Evolutionary conservation across 2,797 vertebrate genomes (phyloP), one percentile per base, ranked within the genome.

Genomic region (Sus cebifrons): DNA sequence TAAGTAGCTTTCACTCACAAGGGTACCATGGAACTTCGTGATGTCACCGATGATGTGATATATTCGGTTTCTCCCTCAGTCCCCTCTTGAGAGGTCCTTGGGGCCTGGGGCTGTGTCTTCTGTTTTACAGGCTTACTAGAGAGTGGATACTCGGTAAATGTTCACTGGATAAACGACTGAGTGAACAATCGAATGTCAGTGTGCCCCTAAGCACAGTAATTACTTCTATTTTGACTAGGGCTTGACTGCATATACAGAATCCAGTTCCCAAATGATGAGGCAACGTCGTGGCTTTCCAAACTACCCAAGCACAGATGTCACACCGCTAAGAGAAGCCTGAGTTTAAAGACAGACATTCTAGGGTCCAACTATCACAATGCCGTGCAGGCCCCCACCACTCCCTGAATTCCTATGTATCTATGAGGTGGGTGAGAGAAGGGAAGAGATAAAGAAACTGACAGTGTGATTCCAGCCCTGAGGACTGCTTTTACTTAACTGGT

Each of bases 271-370:
- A 86, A 75, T 85, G 23, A 96, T 96, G 94, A 97, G 18, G 71
- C 74, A 96, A 91, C 49, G 89, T 95, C 87, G 95, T 98, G 95
- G 95, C 91, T 96, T 96, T 77, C 77, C 67, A 85, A 97, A 75
- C 77, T 62, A 95, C 67, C 49, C 52, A 32, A 91, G 91, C 36
- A 32, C 96, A 97, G 94, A 97, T 96, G 94, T 95, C 94, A 87
- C 71, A 92, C 73, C 94, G 82, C 82, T 86, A 92, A 96, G 44
- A 70, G 52, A 78, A 87, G 27, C 21, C 64, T 21, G n/a, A 90
- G 87, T 93, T 96, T 95, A 94, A 93, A 95, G 95, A 27, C 89
- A 87, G 88, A 82, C 68, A 86, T 86, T 54, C 78, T 88, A 74
- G 60, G 74, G 71, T 81, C 64, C 83, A 83, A 87, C 49, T 83